phyloP scores from a whole-genome alignment of 2,113 vertebrate genomes.

The Oxyruncus cristatus region DNA sequence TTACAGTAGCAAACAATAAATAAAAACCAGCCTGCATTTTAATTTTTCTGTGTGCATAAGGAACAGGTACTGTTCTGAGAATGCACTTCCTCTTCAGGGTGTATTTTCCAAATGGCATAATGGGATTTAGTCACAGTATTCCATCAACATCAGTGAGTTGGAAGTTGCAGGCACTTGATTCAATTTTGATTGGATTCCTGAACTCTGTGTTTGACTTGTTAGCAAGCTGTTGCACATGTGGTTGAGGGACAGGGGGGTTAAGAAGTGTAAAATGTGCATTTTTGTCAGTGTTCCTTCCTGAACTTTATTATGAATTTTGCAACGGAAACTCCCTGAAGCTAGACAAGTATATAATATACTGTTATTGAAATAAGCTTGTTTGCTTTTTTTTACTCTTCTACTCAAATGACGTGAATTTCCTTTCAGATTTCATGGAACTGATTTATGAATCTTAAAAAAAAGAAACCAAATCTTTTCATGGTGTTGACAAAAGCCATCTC shows the following conservation, averaged over 20 bases:
- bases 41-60: background rate
- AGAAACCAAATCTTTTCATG: background rate
- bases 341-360: background rate
- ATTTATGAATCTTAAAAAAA: background rate
- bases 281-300: background rate
- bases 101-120: background rate
- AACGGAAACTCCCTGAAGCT: background rate
- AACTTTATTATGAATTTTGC: background rate
- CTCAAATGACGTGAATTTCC: background rate
- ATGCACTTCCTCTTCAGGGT: background rate
- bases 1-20: background rate
- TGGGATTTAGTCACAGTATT: background rate
- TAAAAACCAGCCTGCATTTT: background rate
- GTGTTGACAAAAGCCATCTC: background rate
- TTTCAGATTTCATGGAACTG: background rate
- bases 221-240: background rate
- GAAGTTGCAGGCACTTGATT: background rate
- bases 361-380: background rate
- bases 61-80: background rate
- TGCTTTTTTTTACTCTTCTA: background rate
- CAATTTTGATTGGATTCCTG: background rate
- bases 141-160: background rate
- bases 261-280: background rate
- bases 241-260: background rate
- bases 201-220: background rate